Base-by-base conservation (phyloP, 2,888 invertebrate species). In the Pyralis farinalis region DNA sequence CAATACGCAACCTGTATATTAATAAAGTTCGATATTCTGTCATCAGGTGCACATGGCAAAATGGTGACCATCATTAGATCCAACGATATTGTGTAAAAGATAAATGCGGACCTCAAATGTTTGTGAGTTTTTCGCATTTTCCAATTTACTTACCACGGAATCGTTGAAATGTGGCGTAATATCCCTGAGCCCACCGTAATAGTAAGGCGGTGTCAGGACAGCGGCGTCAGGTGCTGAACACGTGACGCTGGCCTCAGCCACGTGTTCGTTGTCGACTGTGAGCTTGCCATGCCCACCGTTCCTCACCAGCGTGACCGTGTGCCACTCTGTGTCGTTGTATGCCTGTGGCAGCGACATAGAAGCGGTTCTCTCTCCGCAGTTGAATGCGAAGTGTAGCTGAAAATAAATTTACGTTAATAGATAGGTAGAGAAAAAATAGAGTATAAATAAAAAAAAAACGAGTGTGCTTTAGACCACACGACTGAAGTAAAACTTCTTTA, bases 251-350 rank as follows among this genome's bases (percentile, higher is more conserved):
- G 91, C 91, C 34, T 86, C 81, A 0, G 88, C 87, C 2, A 89
- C 77, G 27, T 82, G 79, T 11, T 90, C 90, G 3, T 91, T 91
- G 63, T 94, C 95, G 1, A 97, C 90, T 0, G 90, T 84, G 30
- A 97, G 73, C 55, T 91, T 92, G 6, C 95, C 96, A 43, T 89
- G 87, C 0, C 88, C 90, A 1, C 83, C 88, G 27, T 91, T 88
- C 22, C 96, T 88, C 11, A 91, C 90, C 56, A 97, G 91, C 7
- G 91, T 90, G 0, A 94, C 92, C 0, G 91, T 90, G 69, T 97
- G 97, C 97, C 97, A 97, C 35, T 91, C 77, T 0, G 93, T 92
- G 67, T 96, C 95, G 61, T 94, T 93, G 58, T 94, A 92, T 1
- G 77, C 78, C 7, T 72, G 71, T 0, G 84, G 59, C 0, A 94